Base-by-base conservation (phyloP, 2,888 invertebrate genomes). In the Hydriomena furcata region DNA sequence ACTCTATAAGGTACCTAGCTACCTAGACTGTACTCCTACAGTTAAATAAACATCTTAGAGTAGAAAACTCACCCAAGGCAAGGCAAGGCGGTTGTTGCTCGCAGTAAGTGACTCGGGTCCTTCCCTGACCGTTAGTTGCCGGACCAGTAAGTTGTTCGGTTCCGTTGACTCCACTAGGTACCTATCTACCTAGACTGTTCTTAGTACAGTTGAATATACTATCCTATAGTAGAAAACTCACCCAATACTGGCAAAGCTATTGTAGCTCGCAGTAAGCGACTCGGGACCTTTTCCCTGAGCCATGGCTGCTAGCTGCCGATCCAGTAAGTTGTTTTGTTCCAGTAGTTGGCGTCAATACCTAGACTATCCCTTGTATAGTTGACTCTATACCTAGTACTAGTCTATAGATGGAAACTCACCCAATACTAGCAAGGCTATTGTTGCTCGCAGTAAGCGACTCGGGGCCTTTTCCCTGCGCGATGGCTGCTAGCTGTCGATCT, bases 1-100 rank as follows among this genome's bases (percentile, higher is more conserved):
- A 68, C 58, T 90, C 86, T 89, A 91, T 65, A 90, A 79, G 89
- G 66, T 88, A 90, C 86, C 89, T 90, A 65, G 74, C 61, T 90
- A 89, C 1, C 85, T 85, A 0, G 88, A 82, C 8, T 91, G 66
- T 65, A 91, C 52, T 89, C 87, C 0, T 79, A 84, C 2, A 91
- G 75, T 58, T 91, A 91, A 57, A 82, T 73, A 67, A 91, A 70
- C n/a, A n/a, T n/a, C n/a, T 17, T 31, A 13, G 13, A 31, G n/a
- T 8, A n/a, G 1, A 30, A 11, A 2, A 85, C 89, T 90, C 50
- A 91, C 91, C 90, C 90, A 47, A 87, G 77, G 63, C 84, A 91
- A 58, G 58, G 79, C 72, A 51, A 91, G 82, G 66, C 91, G 91
- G 62, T 74, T 84, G 75, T 88, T 82, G 87, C 92, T 81, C 62